Conservation (phyloP, 2,888 invertebrate species). For the Cheiracanthium punctorium region DNA sequence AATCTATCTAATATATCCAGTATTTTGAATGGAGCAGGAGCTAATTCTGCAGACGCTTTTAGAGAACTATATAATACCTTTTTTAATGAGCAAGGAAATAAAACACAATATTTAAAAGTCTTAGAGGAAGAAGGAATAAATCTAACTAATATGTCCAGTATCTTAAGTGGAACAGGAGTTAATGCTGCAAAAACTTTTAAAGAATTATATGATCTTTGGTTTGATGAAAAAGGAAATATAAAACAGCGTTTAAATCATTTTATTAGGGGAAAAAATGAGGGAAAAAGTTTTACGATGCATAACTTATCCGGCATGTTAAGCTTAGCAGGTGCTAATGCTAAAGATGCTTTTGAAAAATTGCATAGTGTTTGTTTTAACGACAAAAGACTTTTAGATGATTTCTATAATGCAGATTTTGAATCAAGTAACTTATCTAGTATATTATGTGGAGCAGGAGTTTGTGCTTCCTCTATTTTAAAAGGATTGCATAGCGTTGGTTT, state of each 20-base stretch:
- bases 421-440: slow-evolving; percentile 41
- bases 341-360: slow-evolving; percentile 40
- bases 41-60: slow-evolving; percentile 13
- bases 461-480: slow-evolving; percentile 34
- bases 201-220: slow-evolving; percentile 40
- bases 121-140: slow-evolving; percentile 22
- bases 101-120: slow-evolving; percentile 23
- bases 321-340: slow-evolving; percentile 28
- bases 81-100: slow-evolving; percentile 13
- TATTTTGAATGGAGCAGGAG: slow-evolving; percentile 14
- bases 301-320: slow-evolving; percentile 27
- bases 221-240: slow-evolving; percentile 53
- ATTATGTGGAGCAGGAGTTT: slow-evolving; percentile 36
- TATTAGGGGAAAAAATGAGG: slow-evolving; percentile 5
- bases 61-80: slow-evolving; percentile 4
- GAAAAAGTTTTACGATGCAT: slow-evolving; percentile 25
- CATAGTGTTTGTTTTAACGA: slow-evolving; percentile 41
- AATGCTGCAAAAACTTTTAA: slow-evolving; percentile 29
- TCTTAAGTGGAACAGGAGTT: slow-evolving; percentile 14
- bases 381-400: slow-evolving; percentile 42
- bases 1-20: slow-evolving; percentile 37
- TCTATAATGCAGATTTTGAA: slow-evolving; percentile 40
- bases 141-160: slow-evolving; percentile 16
- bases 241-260: slow-evolving; percentile 43
- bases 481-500: slow-evolving; percentile 19